Conservation (phyloP, 2,797 vertebrate genomes). For the Poeciliopsis turneri region DNA sequence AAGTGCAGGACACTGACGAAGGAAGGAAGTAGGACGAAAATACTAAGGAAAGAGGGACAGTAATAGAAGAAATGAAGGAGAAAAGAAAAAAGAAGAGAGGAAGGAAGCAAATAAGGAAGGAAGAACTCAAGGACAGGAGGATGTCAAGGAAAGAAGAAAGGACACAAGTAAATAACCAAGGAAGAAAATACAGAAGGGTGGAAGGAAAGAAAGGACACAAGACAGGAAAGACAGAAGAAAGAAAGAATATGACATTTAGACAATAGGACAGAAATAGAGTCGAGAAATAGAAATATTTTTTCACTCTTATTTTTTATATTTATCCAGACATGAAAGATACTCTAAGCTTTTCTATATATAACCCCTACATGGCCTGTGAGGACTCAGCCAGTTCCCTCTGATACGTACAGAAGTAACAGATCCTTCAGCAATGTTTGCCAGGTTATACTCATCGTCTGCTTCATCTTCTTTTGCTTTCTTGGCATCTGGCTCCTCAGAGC, state of each 20-base stretch:
- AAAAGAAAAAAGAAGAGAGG: not conserved
- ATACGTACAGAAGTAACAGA: constrained; percentile 86
- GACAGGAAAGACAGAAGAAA: not conserved
- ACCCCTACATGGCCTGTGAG: not conserved
- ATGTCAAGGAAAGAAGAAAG: not conserved
- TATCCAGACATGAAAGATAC: not conserved
- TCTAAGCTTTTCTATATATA: not conserved
- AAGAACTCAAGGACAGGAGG: not conserved
- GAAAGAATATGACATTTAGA: not conserved
- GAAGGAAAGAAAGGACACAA: not conserved
- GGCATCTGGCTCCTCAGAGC: constrained; percentile 77
- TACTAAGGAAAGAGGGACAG: not conserved
- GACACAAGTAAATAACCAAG: not conserved
- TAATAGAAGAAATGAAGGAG: not conserved
- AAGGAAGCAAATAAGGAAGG: not conserved
- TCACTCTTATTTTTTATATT: not conserved
- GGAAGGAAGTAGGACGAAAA: not conserved
- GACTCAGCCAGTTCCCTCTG: constrained; percentile 13
- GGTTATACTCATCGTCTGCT: constrained; percentile 82
- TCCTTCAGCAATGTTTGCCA: constrained; percentile 86
- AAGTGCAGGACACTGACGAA: not conserved
- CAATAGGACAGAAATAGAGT: not conserved
- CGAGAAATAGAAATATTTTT: not conserved
- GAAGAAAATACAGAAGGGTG: not conserved
- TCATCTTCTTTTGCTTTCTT: constrained; percentile 86